Evolutionary conservation across 2,888 invertebrate species (phyloP).

Genomic region (Microctonus hyperodae): DNA sequence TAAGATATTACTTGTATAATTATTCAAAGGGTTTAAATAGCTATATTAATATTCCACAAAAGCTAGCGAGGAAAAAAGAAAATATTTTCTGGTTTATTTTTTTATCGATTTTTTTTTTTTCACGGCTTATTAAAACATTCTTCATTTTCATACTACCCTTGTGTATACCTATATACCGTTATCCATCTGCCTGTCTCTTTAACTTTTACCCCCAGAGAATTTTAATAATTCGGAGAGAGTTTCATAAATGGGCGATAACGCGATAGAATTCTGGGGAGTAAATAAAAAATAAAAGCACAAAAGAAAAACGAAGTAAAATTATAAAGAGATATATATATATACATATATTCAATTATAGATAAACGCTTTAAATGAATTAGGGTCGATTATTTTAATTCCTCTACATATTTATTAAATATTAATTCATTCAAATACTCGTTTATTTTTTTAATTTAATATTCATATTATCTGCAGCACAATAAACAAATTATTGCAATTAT

Average conservation of each 20-base stretch:
- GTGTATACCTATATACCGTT: neutral
- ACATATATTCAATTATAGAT: too few species aligned
- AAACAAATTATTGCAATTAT: too few species aligned
- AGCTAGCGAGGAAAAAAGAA: neutral
- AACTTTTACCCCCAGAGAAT: slow-evolving; percentile 5
- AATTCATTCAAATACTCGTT: too few species aligned
- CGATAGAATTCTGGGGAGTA: neutral
- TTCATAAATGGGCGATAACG: slow-evolving; percentile 11
- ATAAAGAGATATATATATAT: too few species aligned
- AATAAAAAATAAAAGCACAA: neutral
- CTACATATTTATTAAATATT: too few species aligned
- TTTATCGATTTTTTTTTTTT: neutral
- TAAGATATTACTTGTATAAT: too few species aligned
- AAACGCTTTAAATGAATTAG: neutral
- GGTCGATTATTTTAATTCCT: slow-evolving; percentile 10
- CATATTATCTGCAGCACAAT: too few species aligned
- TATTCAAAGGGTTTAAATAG: too few species aligned
- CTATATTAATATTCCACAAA: too few species aligned
- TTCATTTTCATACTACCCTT: neutral
- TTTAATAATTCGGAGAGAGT: slow-evolving; percentile 6
- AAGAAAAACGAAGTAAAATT: neutral
- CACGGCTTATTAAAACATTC: slow-evolving; percentile 15
- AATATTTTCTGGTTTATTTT: neutral
- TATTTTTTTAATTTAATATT: too few species aligned
- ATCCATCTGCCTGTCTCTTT: neutral